Evolutionary conservation across 2,888 invertebrate genomes (phyloP), one percentile per base, ranked within the genome.

Genomic region (Psococerastis gibbosa): DNA sequence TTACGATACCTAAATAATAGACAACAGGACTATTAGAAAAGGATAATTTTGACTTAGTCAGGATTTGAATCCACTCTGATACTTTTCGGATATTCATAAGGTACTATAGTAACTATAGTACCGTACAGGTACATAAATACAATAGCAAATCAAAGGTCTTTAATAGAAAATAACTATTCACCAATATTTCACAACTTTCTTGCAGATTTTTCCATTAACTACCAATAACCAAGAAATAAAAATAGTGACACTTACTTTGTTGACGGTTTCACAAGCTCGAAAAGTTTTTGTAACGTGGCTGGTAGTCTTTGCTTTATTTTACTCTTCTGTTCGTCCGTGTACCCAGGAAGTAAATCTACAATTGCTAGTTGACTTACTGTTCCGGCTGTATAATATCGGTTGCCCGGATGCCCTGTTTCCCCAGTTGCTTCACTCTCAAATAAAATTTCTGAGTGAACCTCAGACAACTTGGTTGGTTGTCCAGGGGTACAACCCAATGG

Each of bases 371-470:
- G 17, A 17, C 38, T 38, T 22, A 16, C 20, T 15, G 11, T 6
- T 5, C 20, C 38, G 3, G 38, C 38, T 38, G 15, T 20, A 18
- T 38, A 38, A 11, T 5, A 38, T 5, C 17, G 16, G 5, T 17
- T 18, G 13, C 38, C 38, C 13, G 38, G 38, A 38, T 38, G 38
- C 6, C 18, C 38, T 16, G 38, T 16, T 18, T 38, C 38, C 15
- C 20, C 38, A 4, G 16, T 38, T 5, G 18, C 16, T 20, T 38
- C 38, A 20, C 17, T 20, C 22, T 38, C 38, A 20, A 18, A 38
- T 18, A 38, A 16, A 13, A 38, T 20, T 13, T 38, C 17, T 5
- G 6, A 16, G 22, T 38, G 20, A 20, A 38, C n/a, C 3, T 38
- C 18, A 20, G 17, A 13, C n/a, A 38, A 13, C 6, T 38, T 20